phyloP scores from a whole-genome alignment of 2,113 vertebrate species.

The Marmota monax region DNA sequence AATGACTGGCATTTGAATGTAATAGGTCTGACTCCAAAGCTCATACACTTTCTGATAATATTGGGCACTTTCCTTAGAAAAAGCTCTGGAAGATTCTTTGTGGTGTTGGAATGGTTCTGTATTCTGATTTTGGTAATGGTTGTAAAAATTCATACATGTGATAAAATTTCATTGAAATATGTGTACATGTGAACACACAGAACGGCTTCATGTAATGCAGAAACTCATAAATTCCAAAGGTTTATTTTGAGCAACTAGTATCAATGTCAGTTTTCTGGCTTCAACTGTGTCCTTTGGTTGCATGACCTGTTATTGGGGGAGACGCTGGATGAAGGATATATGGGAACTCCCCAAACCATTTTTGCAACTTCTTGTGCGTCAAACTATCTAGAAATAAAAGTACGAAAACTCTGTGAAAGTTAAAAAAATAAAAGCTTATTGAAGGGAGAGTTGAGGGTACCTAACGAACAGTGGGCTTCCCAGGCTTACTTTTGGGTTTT shows the following conservation, averaged over 20 bases:
- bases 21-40: neutral
- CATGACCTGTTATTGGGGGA: neutral
- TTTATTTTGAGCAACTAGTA: neutral
- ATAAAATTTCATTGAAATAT: neutral
- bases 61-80: neutral
- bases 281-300: neutral
- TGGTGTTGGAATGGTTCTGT: neutral
- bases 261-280: neutral
- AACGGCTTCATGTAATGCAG: neutral
- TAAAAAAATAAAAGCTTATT: neutral
- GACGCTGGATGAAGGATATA: neutral
- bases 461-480: neutral
- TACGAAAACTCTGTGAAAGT: neutral
- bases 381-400: conserved; percentile 13
- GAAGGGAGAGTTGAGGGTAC: neutral
- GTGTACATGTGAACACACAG: neutral
- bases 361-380: neutral
- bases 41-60: neutral
- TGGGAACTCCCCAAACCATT: neutral
- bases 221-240: neutral
- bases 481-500: neutral
- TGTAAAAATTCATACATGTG: neutral
- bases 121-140: neutral
- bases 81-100: neutral
- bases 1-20: neutral